phyloP scores from a whole-genome alignment of 2,797 vertebrate species.

The Naso thynnoides region DNA sequence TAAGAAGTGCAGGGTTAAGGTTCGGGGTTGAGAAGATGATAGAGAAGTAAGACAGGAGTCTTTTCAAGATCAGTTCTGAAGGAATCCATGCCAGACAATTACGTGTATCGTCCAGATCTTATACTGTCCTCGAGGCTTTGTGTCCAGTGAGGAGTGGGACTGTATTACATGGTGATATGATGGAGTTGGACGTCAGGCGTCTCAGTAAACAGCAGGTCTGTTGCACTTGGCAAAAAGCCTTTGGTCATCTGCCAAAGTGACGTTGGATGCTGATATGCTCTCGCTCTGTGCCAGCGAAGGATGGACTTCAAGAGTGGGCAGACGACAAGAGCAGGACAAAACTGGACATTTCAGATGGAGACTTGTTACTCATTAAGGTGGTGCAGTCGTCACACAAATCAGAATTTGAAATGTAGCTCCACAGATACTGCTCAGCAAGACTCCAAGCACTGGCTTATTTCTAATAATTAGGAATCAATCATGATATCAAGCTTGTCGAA shows the following conservation, averaged over 20 bases:
- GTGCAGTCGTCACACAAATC: not conserved
- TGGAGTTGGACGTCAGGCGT: slow-evolving; percentile 27
- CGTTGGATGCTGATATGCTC: slow-evolving; percentile 30
- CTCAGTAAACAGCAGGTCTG: slow-evolving; percentile 52
- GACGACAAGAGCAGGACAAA: not conserved
- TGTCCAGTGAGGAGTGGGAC: slow-evolving; percentile 21
- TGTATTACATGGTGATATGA: slow-evolving; percentile 43
- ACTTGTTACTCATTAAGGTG: slow-evolving; percentile 1
- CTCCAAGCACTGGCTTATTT: too few species aligned
- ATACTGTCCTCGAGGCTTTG: slow-evolving; percentile 18
- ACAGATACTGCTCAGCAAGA: too few species aligned
- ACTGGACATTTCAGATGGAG: slow-evolving; percentile 11
- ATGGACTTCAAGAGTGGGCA: slow-evolving; percentile 29
- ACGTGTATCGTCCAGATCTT: slow-evolving; percentile 5
- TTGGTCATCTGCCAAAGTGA: slow-evolving; percentile 55
- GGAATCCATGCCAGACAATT: slow-evolving; percentile 4
- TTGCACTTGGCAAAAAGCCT: slow-evolving; percentile 61
- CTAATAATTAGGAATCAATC: not conserved
- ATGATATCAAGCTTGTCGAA: not conserved
- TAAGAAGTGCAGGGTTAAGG: not conserved
- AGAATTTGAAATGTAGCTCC: not conserved
- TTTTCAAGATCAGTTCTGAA: slow-evolving; percentile 7
- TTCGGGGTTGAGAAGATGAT: not conserved
- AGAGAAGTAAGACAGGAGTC: not conserved
- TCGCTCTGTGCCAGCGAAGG: slow-evolving; percentile 10